Percentiles rank a stretch among this genome's conserved stretches.
phyloP scores from a whole-genome alignment of 2,888 invertebrate species.

The Melinaea menophilus region DNA sequence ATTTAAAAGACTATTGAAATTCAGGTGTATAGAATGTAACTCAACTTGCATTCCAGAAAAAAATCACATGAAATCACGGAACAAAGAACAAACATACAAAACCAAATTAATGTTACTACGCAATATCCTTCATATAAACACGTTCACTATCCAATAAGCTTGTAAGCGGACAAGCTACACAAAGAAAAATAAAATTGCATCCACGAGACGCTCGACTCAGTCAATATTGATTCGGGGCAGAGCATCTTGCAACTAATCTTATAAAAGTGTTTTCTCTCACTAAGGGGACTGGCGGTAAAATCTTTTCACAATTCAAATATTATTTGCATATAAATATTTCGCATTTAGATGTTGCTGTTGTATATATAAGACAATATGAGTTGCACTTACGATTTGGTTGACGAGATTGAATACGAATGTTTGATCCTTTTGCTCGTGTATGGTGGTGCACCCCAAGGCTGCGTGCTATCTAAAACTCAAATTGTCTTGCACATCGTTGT shows the following conservation, averaged over 20 bases:
- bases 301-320: constrained; percentile 25
- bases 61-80: neutral
- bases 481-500: too few species aligned
- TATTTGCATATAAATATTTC: too few species aligned
- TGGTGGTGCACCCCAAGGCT: too few species aligned
- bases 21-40: neutral
- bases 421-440: too few species aligned
- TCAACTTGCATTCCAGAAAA: neutral
- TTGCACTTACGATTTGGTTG: too few species aligned
- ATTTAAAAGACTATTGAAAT: too few species aligned
- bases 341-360: too few species aligned
- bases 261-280: constrained; percentile 23
- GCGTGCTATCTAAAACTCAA: too few species aligned
- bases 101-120: constrained; percentile 10
- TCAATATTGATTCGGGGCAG: constrained; percentile 22
- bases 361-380: too few species aligned
- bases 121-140: constrained; percentile 14
- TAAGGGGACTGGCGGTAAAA: constrained; percentile 16
- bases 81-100: constrained; percentile 8
- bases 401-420: too few species aligned
- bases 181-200: constrained; percentile 16
- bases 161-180: constrained; percentile 20
- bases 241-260: constrained; percentile 26
- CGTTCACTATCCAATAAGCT: constrained; percentile 27
- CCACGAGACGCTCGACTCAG: neutral